Percentiles rank a stretch among this genome's conserved stretches.
Evolutionary conservation across 1,140 invertebrate genomes (phyloP).

Genomic region (Triops cancriformis): DNA sequence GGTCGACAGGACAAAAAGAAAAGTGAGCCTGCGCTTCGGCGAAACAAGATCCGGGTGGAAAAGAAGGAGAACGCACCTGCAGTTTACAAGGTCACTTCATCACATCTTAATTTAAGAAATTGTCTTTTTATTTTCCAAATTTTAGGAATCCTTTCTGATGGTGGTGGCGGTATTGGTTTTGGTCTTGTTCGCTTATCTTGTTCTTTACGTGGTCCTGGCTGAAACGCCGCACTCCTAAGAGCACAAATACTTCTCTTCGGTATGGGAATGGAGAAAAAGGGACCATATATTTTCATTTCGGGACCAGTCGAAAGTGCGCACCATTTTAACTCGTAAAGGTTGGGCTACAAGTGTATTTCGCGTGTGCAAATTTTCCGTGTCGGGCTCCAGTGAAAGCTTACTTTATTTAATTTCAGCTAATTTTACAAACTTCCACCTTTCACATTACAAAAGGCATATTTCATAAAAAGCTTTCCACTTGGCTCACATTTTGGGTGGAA

Average conservation of each 20-base stretch:
- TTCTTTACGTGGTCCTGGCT: slow-evolving; percentile 25
- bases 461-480: not conserved
- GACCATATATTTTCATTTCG: not conserved
- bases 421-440: not conserved
- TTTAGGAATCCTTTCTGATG: slow-evolving; percentile 28
- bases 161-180: slow-evolving; percentile 24
- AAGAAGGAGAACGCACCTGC: slow-evolving; percentile 26
- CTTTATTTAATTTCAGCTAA: not conserved
- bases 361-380: not conserved
- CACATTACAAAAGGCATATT: not conserved
- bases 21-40: slow-evolving; percentile 24
- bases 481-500: not conserved
- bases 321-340: not conserved
- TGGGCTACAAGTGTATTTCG: not conserved
- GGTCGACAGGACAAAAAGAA: slow-evolving; percentile 29
- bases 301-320: not conserved
- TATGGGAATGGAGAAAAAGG: too few relatives aligned
- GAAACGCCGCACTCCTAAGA: not conserved
- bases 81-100: slow-evolving; percentile 26
- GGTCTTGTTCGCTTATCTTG: slow-evolving; percentile 23
- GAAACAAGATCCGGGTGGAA: slow-evolving; percentile 23
- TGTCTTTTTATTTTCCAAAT: not conserved
- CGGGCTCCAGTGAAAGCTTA: not conserved
- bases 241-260: not conserved
- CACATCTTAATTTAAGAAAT: not conserved